These are phyloP conservation scores for Dinocampus coccinellae DNA, from an alignment of 2,888 invertebrate genomes.

Conservation along the genomic window DNA sequence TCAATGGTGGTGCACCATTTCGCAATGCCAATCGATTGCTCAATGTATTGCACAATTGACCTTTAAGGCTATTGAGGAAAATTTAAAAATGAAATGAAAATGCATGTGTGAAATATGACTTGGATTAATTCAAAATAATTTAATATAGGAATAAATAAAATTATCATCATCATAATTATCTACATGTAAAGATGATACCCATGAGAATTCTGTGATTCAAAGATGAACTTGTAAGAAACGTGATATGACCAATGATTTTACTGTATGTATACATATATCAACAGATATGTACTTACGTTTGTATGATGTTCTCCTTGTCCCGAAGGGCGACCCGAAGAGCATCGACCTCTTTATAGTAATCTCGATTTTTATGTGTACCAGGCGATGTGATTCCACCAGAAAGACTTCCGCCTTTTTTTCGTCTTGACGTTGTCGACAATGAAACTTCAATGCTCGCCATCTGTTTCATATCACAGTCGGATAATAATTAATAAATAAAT, in stretches of 20 bases:
- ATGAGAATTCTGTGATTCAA: constrained; percentile 5
- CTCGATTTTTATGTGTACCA: constrained; percentile 61
- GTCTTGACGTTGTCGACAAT: constrained; percentile 75
- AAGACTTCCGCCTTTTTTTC: constrained; percentile 73
- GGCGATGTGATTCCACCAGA: constrained; percentile 62
- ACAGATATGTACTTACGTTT: constrained; percentile 72
- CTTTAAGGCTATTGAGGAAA: constrained; percentile 73
- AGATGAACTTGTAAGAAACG: neutral
- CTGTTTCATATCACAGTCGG: constrained; percentile 68
- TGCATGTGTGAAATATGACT: neutral
- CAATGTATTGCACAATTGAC: constrained; percentile 76
- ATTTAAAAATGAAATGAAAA: constrained; percentile 6
- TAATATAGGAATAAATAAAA: too few relatives aligned
- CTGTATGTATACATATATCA: neutral
- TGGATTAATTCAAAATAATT: neutral
- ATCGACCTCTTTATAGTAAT: constrained; percentile 76
- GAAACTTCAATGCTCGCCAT: constrained; percentile 90
- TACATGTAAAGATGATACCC: neutral
- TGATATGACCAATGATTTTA: neutral
- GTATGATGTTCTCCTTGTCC: constrained; percentile 87
- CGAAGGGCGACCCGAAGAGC: constrained; percentile 79
- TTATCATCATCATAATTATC: neutral
- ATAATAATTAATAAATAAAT: too few relatives aligned
- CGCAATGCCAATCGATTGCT: constrained; percentile 69
- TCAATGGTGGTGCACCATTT: constrained; percentile 67